Base-by-base conservation (phyloP, 2,113 vertebrate species). In the Zootoca vivipara region DNA sequence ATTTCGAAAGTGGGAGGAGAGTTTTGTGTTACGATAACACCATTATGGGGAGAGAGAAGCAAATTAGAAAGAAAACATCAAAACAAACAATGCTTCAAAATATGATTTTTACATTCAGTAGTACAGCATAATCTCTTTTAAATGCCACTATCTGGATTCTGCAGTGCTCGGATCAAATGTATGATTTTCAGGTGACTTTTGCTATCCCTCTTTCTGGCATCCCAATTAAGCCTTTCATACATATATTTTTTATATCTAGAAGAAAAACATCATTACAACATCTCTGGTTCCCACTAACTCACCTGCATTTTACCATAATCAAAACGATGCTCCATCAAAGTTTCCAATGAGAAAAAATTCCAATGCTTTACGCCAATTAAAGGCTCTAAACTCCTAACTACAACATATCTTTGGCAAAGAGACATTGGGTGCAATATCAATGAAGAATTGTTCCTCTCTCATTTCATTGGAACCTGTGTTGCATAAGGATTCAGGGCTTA, bases 1-100 rank as follows among this genome's bases (percentile, higher is more conserved):
- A 92, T 84, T 65, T 91, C 70, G 90, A 93, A 87, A 91, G 42
- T 8, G 84, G 85, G 89, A 79, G 46, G 8, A 28, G 83, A 65
- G 2, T 82, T 87, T 64, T 94, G 30, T n/a, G 93, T 91, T 93
- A 85, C 74, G 15, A 78, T 85, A 73, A 69, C 88, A 52, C 33
- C 86, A 26, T 16, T 74, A 2, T 28, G 5, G 12, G 58, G n/a
- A 75, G 24, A 52, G 15, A 4, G 15, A 67, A 85, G 3, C 65
- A 42, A 69, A 0, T 79, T 5, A 80, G 18, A 75, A 86, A 83
- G 33, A n/a, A 70, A 24, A 75, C 58, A 0, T n/a, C 26, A 79
- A 65, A 89, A 0, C 5, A 87, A 4, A 72, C 77, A 72, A 65
- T 40, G 33, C 85, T 1, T 65, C 6, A 15, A 73, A 77, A 80